Conservation (phyloP, 2,888 invertebrate species). For the Scrobipalpa atriplicella region DNA sequence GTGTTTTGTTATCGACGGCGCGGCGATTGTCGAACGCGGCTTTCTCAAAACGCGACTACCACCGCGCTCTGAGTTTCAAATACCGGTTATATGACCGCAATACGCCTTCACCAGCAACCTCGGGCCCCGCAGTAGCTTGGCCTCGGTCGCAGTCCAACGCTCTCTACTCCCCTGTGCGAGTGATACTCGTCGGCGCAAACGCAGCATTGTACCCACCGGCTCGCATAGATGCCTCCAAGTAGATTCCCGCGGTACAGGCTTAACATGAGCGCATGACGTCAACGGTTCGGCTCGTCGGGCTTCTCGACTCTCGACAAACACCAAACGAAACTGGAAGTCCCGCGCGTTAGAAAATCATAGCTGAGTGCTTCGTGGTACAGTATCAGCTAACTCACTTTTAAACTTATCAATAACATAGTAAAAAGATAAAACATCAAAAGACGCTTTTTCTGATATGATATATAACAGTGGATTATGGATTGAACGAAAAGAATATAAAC, state of each 20-base stretch:
- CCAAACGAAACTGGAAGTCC: conserved; percentile 56
- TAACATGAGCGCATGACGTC: conserved; percentile 78
- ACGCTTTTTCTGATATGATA: neutral
- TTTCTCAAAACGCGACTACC: conserved; percentile 78
- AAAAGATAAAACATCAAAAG: neutral
- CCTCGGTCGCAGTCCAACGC: conserved; percentile 57
- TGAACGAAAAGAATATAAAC: no score
- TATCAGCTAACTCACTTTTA: neutral
- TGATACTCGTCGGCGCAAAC: conserved; percentile 37
- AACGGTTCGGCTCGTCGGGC: conserved; percentile 79
- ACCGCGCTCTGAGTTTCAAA: conserved; percentile 61
- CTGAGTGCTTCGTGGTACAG: conserved; percentile 60
- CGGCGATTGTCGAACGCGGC: conserved; percentile 73
- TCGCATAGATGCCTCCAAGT: conserved; percentile 41
- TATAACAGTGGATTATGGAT: neutral
- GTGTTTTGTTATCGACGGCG: conserved; percentile 73
- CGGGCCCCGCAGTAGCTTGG: conserved; percentile 46
- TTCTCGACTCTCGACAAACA: conserved; percentile 79
- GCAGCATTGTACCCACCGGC: conserved; percentile 55
- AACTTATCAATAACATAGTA: no score
- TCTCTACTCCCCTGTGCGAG: conserved; percentile 39
- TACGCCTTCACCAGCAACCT: conserved; percentile 65
- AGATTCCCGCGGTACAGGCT: conserved; percentile 58
- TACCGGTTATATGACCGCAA: conserved; percentile 83
- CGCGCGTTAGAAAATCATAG: conserved; percentile 71